Conservation (phyloP, 2,888 invertebrate genomes). For the Chouioia cunea region DNA sequence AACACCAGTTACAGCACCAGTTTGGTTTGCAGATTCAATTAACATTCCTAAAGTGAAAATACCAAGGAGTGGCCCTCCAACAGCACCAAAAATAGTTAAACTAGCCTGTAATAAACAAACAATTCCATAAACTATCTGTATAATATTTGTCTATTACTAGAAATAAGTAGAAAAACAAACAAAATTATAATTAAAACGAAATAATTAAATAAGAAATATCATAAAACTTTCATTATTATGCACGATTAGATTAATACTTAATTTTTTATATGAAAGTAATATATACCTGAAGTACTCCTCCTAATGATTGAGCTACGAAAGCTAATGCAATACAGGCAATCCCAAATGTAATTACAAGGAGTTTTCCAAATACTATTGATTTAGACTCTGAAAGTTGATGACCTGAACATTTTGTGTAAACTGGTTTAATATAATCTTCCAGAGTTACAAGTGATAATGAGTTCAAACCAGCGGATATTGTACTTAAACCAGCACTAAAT, state of each 20-base stretch:
- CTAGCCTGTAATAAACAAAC: constrained; percentile 70
- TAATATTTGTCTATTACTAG: neutral
- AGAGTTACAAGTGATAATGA: constrained; percentile 91
- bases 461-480: constrained; percentile 91
- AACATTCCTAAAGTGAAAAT: constrained; percentile 90
- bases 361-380: constrained; percentile 68
- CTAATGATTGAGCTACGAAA: constrained; percentile 84
- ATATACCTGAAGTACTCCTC: constrained; percentile 82
- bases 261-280: neutral
- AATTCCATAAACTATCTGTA: neutral
- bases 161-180: neutral
- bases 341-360: constrained; percentile 81
- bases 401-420: constrained; percentile 52
- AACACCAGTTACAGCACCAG: constrained; percentile 78
- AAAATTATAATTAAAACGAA: neutral
- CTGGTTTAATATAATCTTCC: constrained; percentile 83
- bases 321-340: constrained; percentile 83
- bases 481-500: constrained; percentile 91
- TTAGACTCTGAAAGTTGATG: constrained; percentile 51
- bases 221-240: no score
- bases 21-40: constrained; percentile 79
- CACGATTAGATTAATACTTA: neutral
- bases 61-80: constrained; percentile 89
- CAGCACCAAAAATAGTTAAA: constrained; percentile 87
- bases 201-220: no score